These are phyloP conservation scores for Ctenomys sociabilis DNA, from an alignment of 2,113 vertebrate species.

Conservation along the genomic window DNA sequence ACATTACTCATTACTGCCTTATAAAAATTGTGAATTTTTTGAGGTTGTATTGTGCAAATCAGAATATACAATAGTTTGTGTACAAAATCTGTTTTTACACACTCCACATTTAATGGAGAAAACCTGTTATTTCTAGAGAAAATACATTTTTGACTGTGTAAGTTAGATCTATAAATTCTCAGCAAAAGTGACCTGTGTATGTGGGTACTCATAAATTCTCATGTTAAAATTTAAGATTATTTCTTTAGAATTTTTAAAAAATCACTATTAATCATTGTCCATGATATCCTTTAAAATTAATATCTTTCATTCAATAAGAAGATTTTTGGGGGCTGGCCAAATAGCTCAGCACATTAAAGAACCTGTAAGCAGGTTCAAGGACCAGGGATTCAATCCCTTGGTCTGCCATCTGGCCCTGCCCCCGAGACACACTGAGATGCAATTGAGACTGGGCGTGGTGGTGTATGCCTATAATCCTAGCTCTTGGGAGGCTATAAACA, in stretches of 20 bases:
- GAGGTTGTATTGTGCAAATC: background rate
- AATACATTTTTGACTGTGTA: background rate
- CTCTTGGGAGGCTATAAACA: no score
- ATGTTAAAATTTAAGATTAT: background rate
- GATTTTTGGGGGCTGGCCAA: background rate
- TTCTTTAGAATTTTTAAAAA: background rate
- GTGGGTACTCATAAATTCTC: background rate
- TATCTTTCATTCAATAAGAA: background rate
- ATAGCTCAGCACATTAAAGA: no score
- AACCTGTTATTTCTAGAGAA: background rate
- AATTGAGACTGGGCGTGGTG: no score
- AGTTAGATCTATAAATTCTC: background rate
- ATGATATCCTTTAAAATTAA: background rate
- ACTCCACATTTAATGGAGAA: background rate
- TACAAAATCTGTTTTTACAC: background rate
- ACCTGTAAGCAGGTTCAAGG: no score
- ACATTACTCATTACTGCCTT: background rate
- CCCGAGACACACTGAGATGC: no score
- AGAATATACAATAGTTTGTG: background rate
- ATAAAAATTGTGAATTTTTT: background rate
- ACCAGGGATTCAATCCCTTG: no score
- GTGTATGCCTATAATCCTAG: no score
- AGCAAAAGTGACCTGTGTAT: background rate
- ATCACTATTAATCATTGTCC: background rate
- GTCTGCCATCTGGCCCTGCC: no score